Conservation (phyloP, 2,888 invertebrate species). For the Drosophila sordidula region DNA sequence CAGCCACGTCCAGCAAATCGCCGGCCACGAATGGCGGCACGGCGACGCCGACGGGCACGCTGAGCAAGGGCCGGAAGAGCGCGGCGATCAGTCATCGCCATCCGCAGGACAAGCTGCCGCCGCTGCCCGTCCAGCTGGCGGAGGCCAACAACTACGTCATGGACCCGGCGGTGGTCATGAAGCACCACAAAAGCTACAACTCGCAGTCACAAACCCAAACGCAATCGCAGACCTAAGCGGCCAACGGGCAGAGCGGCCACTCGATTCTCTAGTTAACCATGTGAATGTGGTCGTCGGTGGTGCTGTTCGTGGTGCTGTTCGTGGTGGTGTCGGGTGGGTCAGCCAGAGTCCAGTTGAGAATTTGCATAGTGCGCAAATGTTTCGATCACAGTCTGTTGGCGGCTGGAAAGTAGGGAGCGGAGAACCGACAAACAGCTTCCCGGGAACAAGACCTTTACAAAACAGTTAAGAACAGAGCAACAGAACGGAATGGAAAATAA, state of each 20-base stretch:
- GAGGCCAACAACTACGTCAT: slow-evolving; percentile 90
- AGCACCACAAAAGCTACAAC: slow-evolving; percentile 84
- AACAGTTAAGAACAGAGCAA: slow-evolving; percentile 17
- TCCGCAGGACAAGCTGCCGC: slow-evolving; percentile 91
- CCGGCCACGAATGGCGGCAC: slow-evolving; percentile 42
- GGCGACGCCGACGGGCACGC: slow-evolving; percentile 49
- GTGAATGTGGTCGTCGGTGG: slow-evolving; percentile 31
- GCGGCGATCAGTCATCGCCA: slow-evolving; percentile 88
- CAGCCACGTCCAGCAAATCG: slow-evolving; percentile 47
- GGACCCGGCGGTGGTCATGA: slow-evolving; percentile 84
- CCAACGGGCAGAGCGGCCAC: slow-evolving; percentile 23
- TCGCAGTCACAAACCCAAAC: slow-evolving; percentile 76
- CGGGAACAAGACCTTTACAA: slow-evolving; percentile 7
- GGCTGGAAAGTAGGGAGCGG: slow-evolving; percentile 44
- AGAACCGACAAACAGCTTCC: slow-evolving; percentile 23
- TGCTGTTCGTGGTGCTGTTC: slow-evolving; percentile 10
- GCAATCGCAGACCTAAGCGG: slow-evolving; percentile 59
- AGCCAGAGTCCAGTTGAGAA: slow-evolving; percentile 19
- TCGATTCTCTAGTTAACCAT: slow-evolving; percentile 34
- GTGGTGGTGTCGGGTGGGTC: slow-evolving; percentile 20
- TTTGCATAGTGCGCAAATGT: slow-evolving; percentile 68
- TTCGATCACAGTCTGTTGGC: slow-evolving; percentile 77
- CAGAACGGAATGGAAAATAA: slow-evolving; percentile 5
- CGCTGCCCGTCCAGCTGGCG: slow-evolving; percentile 87
- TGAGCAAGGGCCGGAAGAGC: slow-evolving; percentile 86